Base-by-base conservation (phyloP, 2,113 vertebrate genomes). In the Campylomormyrus numenius region DNA sequence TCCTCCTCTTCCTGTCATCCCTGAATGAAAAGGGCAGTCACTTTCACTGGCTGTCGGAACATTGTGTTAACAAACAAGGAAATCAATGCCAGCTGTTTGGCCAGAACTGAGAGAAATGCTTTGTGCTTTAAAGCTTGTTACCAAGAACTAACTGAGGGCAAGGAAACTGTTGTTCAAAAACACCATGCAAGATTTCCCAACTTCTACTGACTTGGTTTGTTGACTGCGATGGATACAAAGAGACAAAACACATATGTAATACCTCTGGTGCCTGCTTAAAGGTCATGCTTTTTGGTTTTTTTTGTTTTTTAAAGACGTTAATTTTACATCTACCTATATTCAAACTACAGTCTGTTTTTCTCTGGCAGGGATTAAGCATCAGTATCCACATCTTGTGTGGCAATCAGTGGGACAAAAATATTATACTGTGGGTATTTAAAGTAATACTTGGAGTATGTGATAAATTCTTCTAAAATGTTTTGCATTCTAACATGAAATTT, bases 181-280 rank as follows among this genome's bases (percentile, higher is more conserved):
- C 90, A 89, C 88, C 91, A 88, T 85, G 52, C 77, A 91, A 92
- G 90, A 94, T 95, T 95, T 96, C 94, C 92, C 93, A 95, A 95
- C 94, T 93, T 94, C 94, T 27, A 70, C 9, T 92, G 93, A 93
- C 93, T 94, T 70, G 10, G 95, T 89, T 89, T 91, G 94, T 62
- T 93, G 93, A 92, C 92, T 85, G 89, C 52, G 91, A 93, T 66
- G 24, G 58, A 66, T 89, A 17, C 70, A 77, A 39, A 77, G 70
- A 77, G 24, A 39, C 70, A 39, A 39, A 39, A 31, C 70, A 77
- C 31, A 39, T 39, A 35, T 9, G 3, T 31, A 35, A 77, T 77
- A 77, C 27, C 7, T 77, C 15, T 39, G 31, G 31, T 77, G 31
- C 70, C 31, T 77, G 1, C 31, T 39, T 77, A 31, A 77, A 77